Percentiles rank a stretch among this genome's conserved stretches.
Conservation (phyloP, 1,140 invertebrate genomes). For the Glomeris maerens region DNA sequence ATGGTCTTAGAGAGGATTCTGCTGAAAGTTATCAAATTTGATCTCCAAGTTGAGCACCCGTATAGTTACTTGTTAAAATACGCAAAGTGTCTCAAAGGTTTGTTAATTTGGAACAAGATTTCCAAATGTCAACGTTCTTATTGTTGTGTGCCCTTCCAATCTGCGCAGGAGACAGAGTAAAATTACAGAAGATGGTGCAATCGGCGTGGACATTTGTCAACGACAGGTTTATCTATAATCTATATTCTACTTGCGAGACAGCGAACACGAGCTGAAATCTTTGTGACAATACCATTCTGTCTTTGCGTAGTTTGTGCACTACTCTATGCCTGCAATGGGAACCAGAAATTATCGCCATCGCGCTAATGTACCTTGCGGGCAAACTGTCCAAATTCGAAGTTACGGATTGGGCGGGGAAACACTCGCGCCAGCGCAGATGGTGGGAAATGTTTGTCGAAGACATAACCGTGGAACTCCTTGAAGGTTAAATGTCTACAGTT, state of each 20-base stretch:
- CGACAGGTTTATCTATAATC: slow-evolving; percentile 53
- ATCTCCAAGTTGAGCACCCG: slow-evolving; percentile 94
- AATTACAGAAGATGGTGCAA: slow-evolving; percentile 93
- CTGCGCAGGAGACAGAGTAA: slow-evolving; percentile 60
- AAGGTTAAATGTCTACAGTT: slow-evolving; percentile 41
- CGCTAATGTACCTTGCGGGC: slow-evolving; percentile 90
- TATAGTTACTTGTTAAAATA: slow-evolving; percentile 90
- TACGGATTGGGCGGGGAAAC: slow-evolving; percentile 74
- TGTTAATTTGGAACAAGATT: slow-evolving; percentile 9
- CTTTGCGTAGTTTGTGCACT: slow-evolving; percentile 87
- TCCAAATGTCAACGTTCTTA: not conserved
- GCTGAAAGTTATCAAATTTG: slow-evolving; percentile 97
- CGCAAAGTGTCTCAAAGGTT: slow-evolving; percentile 88
- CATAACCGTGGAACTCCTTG: slow-evolving; percentile 85
- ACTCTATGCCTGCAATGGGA: slow-evolving; percentile 97
- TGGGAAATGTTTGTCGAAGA: slow-evolving; percentile 97
- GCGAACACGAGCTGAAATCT: not conserved
- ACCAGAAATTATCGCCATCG: slow-evolving; percentile 96
- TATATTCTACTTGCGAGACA: not conserved
- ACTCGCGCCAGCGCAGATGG: slow-evolving; percentile 71
- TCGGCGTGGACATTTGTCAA: slow-evolving; percentile 99
- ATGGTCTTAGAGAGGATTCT: slow-evolving; percentile 95
- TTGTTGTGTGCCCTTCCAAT: not conserved
- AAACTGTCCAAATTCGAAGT: slow-evolving; percentile 92
- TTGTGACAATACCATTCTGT: slow-evolving; percentile 15